Evolutionary conservation across 2,113 vertebrate genomes (phyloP).

Genomic region (Podarcis raffonei): DNA sequence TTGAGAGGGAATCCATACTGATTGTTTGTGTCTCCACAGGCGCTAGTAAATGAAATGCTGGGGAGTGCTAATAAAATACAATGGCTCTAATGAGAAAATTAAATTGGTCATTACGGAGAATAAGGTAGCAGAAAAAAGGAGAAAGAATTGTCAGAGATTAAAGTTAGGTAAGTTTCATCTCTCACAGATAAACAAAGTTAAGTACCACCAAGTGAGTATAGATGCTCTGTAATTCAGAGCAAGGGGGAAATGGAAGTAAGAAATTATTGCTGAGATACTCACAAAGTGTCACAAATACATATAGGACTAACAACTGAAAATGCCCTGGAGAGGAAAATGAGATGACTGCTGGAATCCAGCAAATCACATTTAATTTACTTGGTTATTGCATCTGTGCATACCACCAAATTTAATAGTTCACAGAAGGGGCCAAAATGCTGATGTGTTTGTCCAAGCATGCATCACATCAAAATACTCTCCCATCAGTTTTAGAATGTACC

Average conservation of each 20-base stretch:
- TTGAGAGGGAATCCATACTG: conserved; percentile 43
- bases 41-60: conserved; percentile 48
- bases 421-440: neutral
- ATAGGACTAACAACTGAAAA: conserved; percentile 20
- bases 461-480: neutral
- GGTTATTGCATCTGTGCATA: conserved; percentile 1
- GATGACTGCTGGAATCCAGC: neutral
- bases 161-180: conserved; percentile 4
- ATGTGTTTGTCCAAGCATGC: neutral
- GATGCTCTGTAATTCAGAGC: neutral
- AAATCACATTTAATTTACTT: conserved; percentile 13
- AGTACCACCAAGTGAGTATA: neutral
- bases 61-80: conserved; percentile 45
- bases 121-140: neutral
- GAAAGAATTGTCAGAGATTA: conserved; percentile 23
- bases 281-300: neutral
- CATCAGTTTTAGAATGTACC: neutral
- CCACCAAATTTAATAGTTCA: neutral
- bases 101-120: conserved; percentile 28
- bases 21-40: conserved; percentile 16
- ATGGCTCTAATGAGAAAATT: conserved; percentile 45
- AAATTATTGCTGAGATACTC: neutral
- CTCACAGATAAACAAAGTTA: conserved; percentile 36
- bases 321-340: neutral
- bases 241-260: neutral